Percentiles rank a stretch among this genome's conserved stretches.
Conservation (phyloP, 1,140 invertebrate species). For the Drosophila teissieri region DNA sequence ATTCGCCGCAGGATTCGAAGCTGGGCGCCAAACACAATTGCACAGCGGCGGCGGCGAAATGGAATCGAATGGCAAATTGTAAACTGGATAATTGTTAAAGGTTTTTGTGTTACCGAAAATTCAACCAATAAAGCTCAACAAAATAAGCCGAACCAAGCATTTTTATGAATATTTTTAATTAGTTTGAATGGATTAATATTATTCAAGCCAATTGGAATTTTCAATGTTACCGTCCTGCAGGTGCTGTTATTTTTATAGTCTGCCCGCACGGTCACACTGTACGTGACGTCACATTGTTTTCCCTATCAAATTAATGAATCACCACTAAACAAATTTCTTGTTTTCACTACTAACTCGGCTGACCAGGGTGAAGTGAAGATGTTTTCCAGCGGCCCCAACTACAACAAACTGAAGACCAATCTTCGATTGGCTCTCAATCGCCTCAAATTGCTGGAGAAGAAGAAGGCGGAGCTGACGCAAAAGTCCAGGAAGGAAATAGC, state of each 20-base stretch:
- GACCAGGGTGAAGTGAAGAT: constrained; percentile 85
- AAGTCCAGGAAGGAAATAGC: constrained; percentile 99
- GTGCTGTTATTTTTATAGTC: background rate
- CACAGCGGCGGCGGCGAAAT: constrained; percentile 47
- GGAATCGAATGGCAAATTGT: constrained; percentile 39
- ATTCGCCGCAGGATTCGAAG: constrained; percentile 8
- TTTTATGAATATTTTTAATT: background rate
- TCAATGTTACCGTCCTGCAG: background rate
- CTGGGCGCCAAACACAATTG: constrained; percentile 64
- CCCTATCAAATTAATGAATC: constrained; percentile 60
- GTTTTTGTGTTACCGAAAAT: constrained; percentile 69
- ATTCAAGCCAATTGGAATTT: background rate
- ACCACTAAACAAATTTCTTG: constrained; percentile 38
- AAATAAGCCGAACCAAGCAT: background rate
- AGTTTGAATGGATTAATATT: background rate
- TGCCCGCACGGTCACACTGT: background rate
- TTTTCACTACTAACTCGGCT: constrained; percentile 28
- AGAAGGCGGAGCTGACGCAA: constrained; percentile 98
- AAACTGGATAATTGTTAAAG: constrained; percentile 72
- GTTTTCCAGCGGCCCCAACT: constrained; percentile 95
- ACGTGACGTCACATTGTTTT: constrained; percentile 66
- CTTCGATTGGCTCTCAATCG: constrained; percentile 95
- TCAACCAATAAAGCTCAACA: constrained; percentile 59
- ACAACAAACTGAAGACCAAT: constrained; percentile 98
- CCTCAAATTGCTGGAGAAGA: constrained; percentile 98